These are phyloP conservation scores for Vipera latastei DNA, from an alignment of 2,797 vertebrate genomes.

Conservation along the genomic window DNA sequence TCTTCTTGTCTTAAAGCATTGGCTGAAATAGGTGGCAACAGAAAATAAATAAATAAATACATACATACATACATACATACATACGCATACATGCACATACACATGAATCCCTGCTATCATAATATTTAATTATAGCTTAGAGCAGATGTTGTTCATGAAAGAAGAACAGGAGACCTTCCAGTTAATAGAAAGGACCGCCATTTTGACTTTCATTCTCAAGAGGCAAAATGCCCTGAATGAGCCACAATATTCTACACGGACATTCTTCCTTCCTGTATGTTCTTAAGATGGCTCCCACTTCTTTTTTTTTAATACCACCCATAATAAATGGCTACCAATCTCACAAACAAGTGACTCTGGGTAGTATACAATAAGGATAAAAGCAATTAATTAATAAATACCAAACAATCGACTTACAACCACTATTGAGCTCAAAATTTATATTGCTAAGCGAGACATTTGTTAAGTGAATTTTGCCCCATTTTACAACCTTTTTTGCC, in stretches of 20 bases:
- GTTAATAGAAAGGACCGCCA: no score
- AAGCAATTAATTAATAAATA: background rate
- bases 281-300: background rate
- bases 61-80: background rate
- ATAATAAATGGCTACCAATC: background rate
- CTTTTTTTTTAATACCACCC: background rate
- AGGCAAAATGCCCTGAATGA: background rate
- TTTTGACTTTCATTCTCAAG: background rate
- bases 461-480: background rate
- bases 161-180: background rate
- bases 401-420: background rate
- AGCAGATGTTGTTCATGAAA: background rate
- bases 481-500: background rate
- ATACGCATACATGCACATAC: no score
- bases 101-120: background rate
- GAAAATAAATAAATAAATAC: background rate
- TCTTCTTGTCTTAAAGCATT: background rate
- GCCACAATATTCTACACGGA: background rate
- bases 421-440: background rate
- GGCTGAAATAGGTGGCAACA: background rate
- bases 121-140: no score
- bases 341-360: background rate
- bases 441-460: background rate
- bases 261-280: background rate
- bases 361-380: background rate